Evolutionary conservation across 2,113 vertebrate species (phyloP), one percentile per base, ranked within the genome.

Genomic region (Agapornis roseicollis): DNA sequence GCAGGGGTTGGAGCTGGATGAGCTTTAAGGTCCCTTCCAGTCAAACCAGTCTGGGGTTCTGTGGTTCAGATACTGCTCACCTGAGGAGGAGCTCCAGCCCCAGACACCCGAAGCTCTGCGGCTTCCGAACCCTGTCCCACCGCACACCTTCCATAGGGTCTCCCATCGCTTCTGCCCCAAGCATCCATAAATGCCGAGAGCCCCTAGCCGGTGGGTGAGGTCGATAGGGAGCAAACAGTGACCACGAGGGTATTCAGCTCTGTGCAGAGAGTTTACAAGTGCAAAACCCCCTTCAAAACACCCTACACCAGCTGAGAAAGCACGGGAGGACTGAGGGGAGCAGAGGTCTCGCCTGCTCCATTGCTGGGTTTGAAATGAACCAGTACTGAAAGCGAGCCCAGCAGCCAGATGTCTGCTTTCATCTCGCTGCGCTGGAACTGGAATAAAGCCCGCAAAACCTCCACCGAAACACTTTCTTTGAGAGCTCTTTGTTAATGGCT

Each of bases 371-470:
- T 70, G 80, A 92, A 94, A 90, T 47, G 80, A 82, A 92, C 58
- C 81, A 47, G 74, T 80, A 89, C 50, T 86, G 72, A 84, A 86
- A 93, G 73, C 10, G 39, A 88, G 53, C 53, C 80, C 23, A 1
- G 70, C 84, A 93, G 90, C 89, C 96, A 95, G 95, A 95, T 95
- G 90, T 94, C 94, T 76, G 85, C 92, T 96, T 96, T 96, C 94
- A 95, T 96, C 89, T 79, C 25, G 13, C 69, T 96, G 92, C 7
- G 13, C 58, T 80, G 89, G 60, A 95, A 78, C 92, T 85, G 95
- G 92, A 96, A 93, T 78, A 90, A 85, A 90, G 96, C 93, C 94
- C 82, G 85, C 81, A 94, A 80, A 90, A 91, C 49, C 90, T 58
- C 80, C 95, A 89, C 83, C 77, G 82, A 90, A 96, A 93, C 71